A percentile compares a stretch with the other conserved stretches of the same genome.
phyloP scores from a whole-genome alignment of 2,888 invertebrate species.

The Tachystola acroxantha region DNA sequence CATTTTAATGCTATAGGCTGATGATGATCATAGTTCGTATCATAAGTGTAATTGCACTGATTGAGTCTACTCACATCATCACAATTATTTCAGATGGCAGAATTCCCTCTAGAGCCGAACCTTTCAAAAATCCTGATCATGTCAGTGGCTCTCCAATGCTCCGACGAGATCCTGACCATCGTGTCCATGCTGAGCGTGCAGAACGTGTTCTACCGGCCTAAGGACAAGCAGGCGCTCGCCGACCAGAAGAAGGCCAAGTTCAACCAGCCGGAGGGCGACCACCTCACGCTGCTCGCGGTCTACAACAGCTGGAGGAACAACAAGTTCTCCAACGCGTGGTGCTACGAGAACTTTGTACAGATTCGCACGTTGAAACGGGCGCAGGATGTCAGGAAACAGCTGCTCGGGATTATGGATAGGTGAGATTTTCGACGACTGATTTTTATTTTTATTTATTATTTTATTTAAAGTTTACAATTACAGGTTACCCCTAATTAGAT shows the following conservation, averaged over 20 bases:
- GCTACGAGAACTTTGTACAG: constrained; percentile 99
- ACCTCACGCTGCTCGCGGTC: constrained; percentile 97
- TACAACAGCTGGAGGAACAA: constrained; percentile 99
- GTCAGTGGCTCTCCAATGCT: constrained; percentile 98
- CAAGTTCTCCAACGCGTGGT: constrained; percentile 99
- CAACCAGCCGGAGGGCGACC: constrained; percentile 99
- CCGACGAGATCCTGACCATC: constrained; percentile 98
- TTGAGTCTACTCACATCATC: too few species aligned
- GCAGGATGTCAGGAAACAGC: constrained; percentile 98
- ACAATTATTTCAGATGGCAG: constrained; percentile 89
- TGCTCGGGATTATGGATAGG: constrained; percentile 98
- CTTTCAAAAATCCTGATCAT: constrained; percentile 99
- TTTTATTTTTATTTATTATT: too few species aligned
- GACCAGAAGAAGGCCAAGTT: constrained; percentile 99
- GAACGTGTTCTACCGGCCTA: constrained; percentile 95
- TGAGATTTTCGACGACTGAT: constrained; percentile 47
- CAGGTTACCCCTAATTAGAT: too few species aligned
- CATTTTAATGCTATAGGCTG: too few species aligned
- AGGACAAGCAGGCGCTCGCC: constrained; percentile 96
- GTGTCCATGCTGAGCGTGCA: constrained; percentile 99
- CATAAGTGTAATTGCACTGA: too few species aligned
- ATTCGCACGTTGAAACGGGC: constrained; percentile 97
- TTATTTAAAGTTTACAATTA: too few species aligned
- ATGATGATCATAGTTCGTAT: too few species aligned
- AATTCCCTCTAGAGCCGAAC: constrained; percentile 99